Percentiles rank a stretch among this genome's conserved stretches.
These are phyloP conservation scores for Drosophila vallismaia DNA, from an alignment of 2,888 invertebrate genomes.

Conservation along the genomic window DNA sequence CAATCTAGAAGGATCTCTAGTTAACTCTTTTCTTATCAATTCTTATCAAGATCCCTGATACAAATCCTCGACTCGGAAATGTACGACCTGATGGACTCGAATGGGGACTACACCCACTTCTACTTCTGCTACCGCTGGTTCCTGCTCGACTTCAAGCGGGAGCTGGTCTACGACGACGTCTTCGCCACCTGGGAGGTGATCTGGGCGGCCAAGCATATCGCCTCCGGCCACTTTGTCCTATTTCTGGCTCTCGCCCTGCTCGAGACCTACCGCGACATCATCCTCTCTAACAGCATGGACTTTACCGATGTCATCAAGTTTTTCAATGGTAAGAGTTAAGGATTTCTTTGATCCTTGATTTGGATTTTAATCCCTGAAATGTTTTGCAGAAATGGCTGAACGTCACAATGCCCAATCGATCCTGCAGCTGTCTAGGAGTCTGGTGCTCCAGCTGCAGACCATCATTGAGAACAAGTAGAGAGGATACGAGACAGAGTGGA, in stretches of 20 bases:
- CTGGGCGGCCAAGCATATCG: constrained; percentile 95
- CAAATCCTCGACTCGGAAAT: constrained; percentile 96
- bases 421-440: constrained; percentile 92
- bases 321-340: constrained; percentile 91
- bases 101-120: constrained; percentile 98
- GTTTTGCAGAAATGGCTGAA: constrained; percentile 96
- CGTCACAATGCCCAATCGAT: constrained; percentile 94
- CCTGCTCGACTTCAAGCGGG: constrained; percentile 97
- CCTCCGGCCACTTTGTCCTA: constrained; percentile 95
- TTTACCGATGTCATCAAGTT: constrained; percentile 99
- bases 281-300: constrained; percentile 97
- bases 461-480: constrained; percentile 96
- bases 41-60: constrained; percentile 90
- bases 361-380: neutral
- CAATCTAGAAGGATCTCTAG: too few species aligned
- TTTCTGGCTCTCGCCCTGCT: constrained; percentile 96
- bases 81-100: constrained; percentile 96
- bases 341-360: constrained; percentile 9
- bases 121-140: constrained; percentile 99
- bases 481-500: neutral
- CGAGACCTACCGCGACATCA: constrained; percentile 96
- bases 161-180: constrained; percentile 96
- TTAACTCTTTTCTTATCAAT: constrained; percentile 11
- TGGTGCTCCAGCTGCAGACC: constrained; percentile 95
- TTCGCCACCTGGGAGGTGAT: constrained; percentile 97